A percentile compares a stretch with the other conserved stretches of the same genome.
Evolutionary conservation across 2,113 vertebrate genomes (phyloP).

Genomic region (Lanius ludovicianus): DNA sequence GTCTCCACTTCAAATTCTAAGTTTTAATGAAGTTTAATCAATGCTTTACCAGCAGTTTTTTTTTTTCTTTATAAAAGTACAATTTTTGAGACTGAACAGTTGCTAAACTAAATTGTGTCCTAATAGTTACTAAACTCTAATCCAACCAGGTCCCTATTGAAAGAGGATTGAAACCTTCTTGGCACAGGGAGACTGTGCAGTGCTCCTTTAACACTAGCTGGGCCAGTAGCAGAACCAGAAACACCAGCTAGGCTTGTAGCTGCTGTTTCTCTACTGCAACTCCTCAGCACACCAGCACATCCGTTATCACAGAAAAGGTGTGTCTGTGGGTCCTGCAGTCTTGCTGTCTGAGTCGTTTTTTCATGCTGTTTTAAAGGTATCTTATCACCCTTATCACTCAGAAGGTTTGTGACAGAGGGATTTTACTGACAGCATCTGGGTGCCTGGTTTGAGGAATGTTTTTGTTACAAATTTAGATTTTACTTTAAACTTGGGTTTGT

Average conservation of each 20-base stretch:
- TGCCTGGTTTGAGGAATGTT: neutral
- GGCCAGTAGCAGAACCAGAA: neutral
- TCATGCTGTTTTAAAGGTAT: neutral
- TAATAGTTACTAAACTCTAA: neutral
- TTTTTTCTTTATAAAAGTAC: neutral
- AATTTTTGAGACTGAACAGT: neutral
- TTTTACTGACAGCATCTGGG: neutral
- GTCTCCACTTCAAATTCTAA: neutral
- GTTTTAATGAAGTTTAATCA: neutral
- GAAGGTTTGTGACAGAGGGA: neutral
- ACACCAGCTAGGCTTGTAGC: neutral
- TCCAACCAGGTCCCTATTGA: neutral
- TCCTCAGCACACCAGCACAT: neutral
- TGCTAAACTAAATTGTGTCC: neutral
- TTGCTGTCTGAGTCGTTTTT: fast-evolving
- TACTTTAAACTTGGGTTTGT: neutral
- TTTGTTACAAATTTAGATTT: neutral
- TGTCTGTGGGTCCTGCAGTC: neutral
- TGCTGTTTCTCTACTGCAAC: neutral
- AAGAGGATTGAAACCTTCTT: neutral
- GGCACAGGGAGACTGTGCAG: neutral
- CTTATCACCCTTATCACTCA: neutral
- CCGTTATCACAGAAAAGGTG: neutral
- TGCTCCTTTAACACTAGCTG: neutral
- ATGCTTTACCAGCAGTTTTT: neutral